Evolutionary conservation across 2,888 invertebrate species (phyloP).

Genomic region (Anoncus sp.): DNA sequence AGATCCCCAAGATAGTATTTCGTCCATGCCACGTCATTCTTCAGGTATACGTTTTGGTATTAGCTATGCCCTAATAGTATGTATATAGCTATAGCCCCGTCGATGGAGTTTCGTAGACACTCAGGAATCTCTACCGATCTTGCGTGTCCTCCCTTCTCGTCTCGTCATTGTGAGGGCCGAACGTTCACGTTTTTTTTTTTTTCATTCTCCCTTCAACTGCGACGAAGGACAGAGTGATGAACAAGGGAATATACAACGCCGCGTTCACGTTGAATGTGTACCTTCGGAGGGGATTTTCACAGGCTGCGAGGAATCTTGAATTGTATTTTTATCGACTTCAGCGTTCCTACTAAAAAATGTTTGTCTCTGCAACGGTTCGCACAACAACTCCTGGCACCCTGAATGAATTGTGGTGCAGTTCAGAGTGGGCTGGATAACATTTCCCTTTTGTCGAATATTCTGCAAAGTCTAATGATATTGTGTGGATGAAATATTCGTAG

Average conservation of each 20-base stretch:
- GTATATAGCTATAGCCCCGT: slow-evolving; percentile 19
- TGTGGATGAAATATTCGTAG: too few relatives aligned
- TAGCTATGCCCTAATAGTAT: slow-evolving; percentile 22
- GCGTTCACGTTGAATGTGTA: slow-evolving; percentile 14
- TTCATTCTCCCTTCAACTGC: slow-evolving; percentile 20
- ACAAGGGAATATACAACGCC: slow-evolving; percentile 8
- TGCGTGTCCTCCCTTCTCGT: slow-evolving; percentile 41
- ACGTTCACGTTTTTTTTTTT: slow-evolving; percentile 33
- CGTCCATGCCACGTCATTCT: slow-evolving; percentile 63
- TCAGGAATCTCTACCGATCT: slow-evolving; percentile 63
- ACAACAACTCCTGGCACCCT: too few relatives aligned
- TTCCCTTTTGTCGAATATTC: too few relatives aligned
- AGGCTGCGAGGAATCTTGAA: neutral
- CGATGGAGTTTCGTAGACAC: slow-evolving; percentile 64
- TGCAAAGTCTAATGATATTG: too few relatives aligned
- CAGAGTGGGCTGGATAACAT: too few relatives aligned
- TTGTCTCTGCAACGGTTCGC: neutral
- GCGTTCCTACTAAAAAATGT: neutral
- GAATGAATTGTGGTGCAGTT: too few relatives aligned
- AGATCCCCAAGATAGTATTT: slow-evolving; percentile 31
- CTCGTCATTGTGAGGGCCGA: slow-evolving; percentile 27
- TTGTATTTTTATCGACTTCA: neutral
- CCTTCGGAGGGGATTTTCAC: too few relatives aligned
- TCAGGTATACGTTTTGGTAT: slow-evolving; percentile 67
- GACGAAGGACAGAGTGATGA: slow-evolving; percentile 28